Evolutionary conservation across 2,113 vertebrate genomes (phyloP).

Genomic region (Galbula dea): DNA sequence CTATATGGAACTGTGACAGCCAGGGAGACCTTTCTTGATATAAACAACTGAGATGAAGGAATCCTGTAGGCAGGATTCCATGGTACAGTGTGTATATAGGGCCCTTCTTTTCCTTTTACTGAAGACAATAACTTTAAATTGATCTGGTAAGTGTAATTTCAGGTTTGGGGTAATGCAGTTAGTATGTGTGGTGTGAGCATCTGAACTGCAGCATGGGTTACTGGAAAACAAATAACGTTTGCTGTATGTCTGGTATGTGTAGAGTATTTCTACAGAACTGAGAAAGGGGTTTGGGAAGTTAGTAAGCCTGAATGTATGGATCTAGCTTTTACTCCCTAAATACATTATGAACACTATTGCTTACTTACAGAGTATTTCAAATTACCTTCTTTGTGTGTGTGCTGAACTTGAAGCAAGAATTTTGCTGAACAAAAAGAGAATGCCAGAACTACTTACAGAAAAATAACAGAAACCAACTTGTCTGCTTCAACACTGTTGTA

Average conservation of each 20-base stretch:
- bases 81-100: not conserved
- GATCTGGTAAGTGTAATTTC: not conserved
- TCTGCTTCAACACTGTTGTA: not conserved
- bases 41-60: not conserved
- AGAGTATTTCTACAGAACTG: not conserved
- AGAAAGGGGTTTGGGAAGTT: not conserved
- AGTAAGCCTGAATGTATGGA: not conserved
- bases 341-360: not conserved
- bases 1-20: not conserved
- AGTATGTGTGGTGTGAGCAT: not conserved
- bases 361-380: not conserved
- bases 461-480: not conserved
- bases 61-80: not conserved
- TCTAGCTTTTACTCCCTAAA: not conserved
- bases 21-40: not conserved
- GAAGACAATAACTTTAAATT: not conserved
- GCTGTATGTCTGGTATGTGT: not conserved
- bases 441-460: not conserved
- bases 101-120: not conserved
- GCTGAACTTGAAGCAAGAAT: not conserved
- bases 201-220: not conserved
- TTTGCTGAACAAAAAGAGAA: not conserved
- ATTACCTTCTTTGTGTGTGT: not conserved
- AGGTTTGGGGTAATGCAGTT: not conserved
- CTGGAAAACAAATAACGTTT: not conserved